These are phyloP conservation scores for Buceros bicornis DNA, from an alignment of 2,797 vertebrate species.

Conservation along the genomic window DNA sequence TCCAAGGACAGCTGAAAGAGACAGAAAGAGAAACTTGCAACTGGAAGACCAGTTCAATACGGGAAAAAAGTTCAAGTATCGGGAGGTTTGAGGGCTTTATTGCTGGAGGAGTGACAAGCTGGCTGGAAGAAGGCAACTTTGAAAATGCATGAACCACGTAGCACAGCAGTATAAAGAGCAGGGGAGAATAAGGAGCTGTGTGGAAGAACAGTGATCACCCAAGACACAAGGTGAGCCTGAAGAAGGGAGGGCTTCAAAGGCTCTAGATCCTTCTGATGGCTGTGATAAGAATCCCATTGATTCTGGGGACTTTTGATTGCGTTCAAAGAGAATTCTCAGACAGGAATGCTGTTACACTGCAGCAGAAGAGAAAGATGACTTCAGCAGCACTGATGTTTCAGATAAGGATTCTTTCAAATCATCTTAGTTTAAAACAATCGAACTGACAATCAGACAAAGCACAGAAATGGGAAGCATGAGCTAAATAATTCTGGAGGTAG, in stretches of 20 bases:
- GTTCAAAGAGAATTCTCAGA: neutral
- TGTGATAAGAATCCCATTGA: neutral
- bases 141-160: neutral
- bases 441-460: neutral
- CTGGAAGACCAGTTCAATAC: neutral
- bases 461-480: neutral
- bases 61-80: neutral
- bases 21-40: neutral
- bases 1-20: neutral
- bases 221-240: neutral
- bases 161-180: neutral
- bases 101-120: neutral
- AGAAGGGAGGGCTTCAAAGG: neutral
- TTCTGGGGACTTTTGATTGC: neutral
- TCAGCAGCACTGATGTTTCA: neutral
- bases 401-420: neutral
- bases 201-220: neutral
- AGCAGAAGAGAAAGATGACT: neutral
- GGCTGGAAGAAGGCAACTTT: neutral
- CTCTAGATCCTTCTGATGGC: neutral
- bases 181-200: neutral
- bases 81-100: neutral
- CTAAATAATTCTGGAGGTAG: neutral
- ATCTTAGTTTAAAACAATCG: neutral
- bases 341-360: neutral